Conservation (phyloP, 2,113 vertebrate genomes). For the Glaucidium brasilianum region DNA sequence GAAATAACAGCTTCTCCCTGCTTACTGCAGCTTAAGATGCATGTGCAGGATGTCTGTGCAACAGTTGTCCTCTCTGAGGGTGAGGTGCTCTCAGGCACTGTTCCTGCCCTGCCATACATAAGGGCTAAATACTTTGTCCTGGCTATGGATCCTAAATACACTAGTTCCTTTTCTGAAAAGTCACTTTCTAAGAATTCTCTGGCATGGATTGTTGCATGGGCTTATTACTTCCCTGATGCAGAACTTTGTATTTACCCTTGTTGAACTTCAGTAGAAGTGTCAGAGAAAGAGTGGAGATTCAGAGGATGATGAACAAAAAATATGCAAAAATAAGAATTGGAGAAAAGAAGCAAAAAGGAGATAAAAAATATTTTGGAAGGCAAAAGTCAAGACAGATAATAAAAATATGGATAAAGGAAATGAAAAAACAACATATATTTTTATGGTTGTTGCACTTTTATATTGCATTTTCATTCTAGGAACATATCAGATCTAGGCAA, state of each 20-base stretch:
- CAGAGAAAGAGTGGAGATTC: neutral
- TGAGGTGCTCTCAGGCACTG: fast-evolving
- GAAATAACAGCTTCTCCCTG: neutral
- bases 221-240: neutral
- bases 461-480: neutral
- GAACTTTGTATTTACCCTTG: neutral
- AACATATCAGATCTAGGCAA: neutral
- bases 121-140: neutral
- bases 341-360: neutral
- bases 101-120: neutral
- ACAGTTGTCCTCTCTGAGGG: neutral
- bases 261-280: neutral
- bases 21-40: neutral
- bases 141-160: neutral
- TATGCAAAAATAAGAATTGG: neutral
- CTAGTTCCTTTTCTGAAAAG: neutral
- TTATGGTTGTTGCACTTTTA: neutral
- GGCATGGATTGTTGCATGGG: neutral
- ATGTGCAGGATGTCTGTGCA: neutral
- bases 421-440: neutral
- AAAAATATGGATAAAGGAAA: neutral
- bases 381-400: neutral
- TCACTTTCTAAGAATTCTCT: neutral
- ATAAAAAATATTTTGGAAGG: neutral
- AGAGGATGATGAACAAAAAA: neutral